A percentile compares a stretch with the other conserved stretches of the same genome.
phyloP scores from a whole-genome alignment of 2,888 invertebrate genomes.

The Chrysotoxum bicinctum region DNA sequence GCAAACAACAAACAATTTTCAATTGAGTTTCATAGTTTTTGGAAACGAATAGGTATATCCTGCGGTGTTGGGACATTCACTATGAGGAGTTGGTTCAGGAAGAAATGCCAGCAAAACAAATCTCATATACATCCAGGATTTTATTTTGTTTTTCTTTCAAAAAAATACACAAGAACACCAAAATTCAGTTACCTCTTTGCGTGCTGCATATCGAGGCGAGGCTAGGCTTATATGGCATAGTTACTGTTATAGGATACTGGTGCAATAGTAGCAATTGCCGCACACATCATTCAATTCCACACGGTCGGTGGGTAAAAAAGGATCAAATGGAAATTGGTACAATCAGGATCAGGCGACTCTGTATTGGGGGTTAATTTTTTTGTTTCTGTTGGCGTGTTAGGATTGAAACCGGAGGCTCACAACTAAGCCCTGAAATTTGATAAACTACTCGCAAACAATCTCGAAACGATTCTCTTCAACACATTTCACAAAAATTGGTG shows the following conservation, averaged over 20 bases:
- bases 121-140: slow-evolving; percentile 33
- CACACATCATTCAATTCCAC: slow-evolving; percentile 44
- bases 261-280: slow-evolving; percentile 45
- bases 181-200: slow-evolving; percentile 65
- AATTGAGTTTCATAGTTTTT: slow-evolving; percentile 67
- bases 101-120: slow-evolving; percentile 41
- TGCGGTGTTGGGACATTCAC: background rate
- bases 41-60: slow-evolving; percentile 12
- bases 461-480: slow-evolving; percentile 74
- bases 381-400: background rate
- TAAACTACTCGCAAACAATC: slow-evolving; percentile 75
- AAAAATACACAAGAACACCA: slow-evolving; percentile 30
- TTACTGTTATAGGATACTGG: background rate
- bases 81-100: background rate
- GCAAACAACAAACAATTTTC: slow-evolving; percentile 72
- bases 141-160: slow-evolving; percentile 19
- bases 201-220: slow-evolving; percentile 45
- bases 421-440: slow-evolving; percentile 73
- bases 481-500: slow-evolving; percentile 74
- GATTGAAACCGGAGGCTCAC: slow-evolving; percentile 26
- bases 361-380: background rate
- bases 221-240: background rate
- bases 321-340: slow-evolving; percentile 67
- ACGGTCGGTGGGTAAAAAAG: background rate
- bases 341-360: slow-evolving; percentile 44